Evolutionary conservation across 2,113 vertebrate genomes (phyloP).

Genomic region (Tachysurus fulvidraco): DNA sequence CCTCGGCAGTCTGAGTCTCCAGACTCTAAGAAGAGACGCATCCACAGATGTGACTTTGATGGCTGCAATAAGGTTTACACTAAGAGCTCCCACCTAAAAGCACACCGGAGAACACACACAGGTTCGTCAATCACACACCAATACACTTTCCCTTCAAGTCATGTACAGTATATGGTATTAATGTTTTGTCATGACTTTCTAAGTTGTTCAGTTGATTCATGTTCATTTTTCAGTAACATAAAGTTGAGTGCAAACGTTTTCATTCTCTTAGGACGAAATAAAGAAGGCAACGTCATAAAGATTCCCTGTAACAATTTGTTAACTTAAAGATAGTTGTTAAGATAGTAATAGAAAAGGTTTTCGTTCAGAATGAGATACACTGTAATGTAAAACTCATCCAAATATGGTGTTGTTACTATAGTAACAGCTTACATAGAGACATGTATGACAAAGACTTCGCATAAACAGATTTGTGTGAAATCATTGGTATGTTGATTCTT

Average conservation of each 20-base stretch:
- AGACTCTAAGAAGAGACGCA: conserved; percentile 95
- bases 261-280: background rate
- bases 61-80: conserved; percentile 99
- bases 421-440: background rate
- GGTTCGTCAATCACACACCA: conserved; percentile 69
- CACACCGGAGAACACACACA: conserved; percentile 96
- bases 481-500: background rate
- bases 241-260: background rate
- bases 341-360: background rate
- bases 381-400: background rate
- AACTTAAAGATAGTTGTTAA: background rate
- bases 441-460: too few relatives aligned
- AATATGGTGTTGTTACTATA: background rate
- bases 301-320: background rate
- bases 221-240: background rate
- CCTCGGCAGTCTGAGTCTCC: conserved; percentile 95
- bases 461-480: background rate
- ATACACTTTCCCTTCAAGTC: background rate
- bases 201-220: background rate
- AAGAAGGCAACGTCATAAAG: background rate
- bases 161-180: background rate
- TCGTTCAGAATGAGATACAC: background rate
- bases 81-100: conserved; percentile 99
- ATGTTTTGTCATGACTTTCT: background rate
- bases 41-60: conserved; percentile 98